These are phyloP conservation scores for Brachionus asplanchnoidis DNA, from an alignment of 1,140 invertebrate genomes.

Conservation along the genomic window DNA sequence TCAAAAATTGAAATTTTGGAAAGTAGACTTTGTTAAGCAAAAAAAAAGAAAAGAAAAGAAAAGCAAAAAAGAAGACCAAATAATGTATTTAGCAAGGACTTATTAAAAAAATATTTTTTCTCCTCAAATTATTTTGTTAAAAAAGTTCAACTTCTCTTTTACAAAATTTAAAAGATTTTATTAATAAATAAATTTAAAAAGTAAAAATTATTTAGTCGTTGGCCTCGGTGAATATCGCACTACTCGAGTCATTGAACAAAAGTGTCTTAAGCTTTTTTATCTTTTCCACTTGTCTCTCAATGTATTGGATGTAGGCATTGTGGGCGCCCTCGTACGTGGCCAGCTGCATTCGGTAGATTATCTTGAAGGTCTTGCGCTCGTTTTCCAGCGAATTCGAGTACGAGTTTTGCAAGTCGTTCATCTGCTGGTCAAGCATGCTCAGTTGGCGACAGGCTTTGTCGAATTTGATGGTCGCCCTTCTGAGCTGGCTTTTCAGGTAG, in stretches of 20 bases:
- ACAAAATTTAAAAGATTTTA: constrained; percentile 6
- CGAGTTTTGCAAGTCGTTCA: constrained; percentile 37
- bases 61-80: not conserved
- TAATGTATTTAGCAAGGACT: not conserved
- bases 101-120: not conserved
- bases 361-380: constrained; percentile 39
- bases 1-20: not conserved
- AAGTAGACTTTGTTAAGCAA: not conserved
- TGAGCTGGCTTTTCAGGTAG: not conserved
- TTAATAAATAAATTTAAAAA: not conserved
- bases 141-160: not conserved
- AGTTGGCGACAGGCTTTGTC: constrained; percentile 37
- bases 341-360: constrained; percentile 39
- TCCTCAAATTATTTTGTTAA: not conserved
- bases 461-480: constrained; percentile 33
- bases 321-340: constrained; percentile 33
- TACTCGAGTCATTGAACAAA: constrained; percentile 33
- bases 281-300: constrained; percentile 37
- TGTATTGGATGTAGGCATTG: constrained; percentile 38
- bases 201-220: not conserved
- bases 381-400: constrained; percentile 19
- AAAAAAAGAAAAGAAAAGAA: not conserved
- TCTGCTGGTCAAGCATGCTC: constrained; percentile 23
- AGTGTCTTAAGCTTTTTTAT: constrained; percentile 20
- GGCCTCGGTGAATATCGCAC: not conserved